These are phyloP conservation scores for Lepidurus packardi DNA, from an alignment of 1,140 invertebrate species.

Conservation along the genomic window DNA sequence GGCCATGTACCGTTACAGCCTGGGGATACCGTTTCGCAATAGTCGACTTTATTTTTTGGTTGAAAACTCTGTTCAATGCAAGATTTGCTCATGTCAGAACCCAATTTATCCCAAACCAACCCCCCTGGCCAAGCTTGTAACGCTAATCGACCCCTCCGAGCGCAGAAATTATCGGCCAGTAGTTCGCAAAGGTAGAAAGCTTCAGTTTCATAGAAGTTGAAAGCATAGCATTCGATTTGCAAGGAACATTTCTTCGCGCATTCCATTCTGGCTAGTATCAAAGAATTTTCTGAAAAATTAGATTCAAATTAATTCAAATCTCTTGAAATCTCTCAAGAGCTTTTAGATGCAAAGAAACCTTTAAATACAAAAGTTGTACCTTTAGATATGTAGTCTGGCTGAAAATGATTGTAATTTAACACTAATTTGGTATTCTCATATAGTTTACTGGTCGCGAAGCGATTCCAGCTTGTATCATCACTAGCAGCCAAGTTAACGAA, in stretches of 20 bases:
- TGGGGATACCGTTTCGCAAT: neutral
- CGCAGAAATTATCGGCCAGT: neutral
- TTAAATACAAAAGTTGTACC: neutral
- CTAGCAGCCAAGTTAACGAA: neutral
- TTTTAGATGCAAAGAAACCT: neutral
- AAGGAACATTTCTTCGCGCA: neutral
- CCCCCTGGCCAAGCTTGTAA: neutral
- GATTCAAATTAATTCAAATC: neutral
- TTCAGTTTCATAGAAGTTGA: neutral
- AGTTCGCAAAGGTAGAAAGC: neutral
- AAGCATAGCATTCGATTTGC: neutral
- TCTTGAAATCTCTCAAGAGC: neutral
- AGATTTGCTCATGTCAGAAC: neutral
- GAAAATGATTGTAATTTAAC: neutral
- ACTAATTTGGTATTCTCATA: neutral
- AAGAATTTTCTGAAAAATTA: neutral
- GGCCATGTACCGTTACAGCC: neutral
- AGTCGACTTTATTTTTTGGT: neutral
- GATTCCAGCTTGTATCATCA: neutral
- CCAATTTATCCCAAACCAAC: neutral
- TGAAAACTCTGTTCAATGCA: neutral
- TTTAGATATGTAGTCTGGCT: neutral
- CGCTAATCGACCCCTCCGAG: neutral
- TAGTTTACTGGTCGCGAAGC: neutral
- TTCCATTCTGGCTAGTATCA: neutral